A percentile compares a stretch with the other conserved stretches of the same genome.
Evolutionary conservation across 2,888 invertebrate genomes (phyloP).

Genomic region (Leuctra nigra): DNA sequence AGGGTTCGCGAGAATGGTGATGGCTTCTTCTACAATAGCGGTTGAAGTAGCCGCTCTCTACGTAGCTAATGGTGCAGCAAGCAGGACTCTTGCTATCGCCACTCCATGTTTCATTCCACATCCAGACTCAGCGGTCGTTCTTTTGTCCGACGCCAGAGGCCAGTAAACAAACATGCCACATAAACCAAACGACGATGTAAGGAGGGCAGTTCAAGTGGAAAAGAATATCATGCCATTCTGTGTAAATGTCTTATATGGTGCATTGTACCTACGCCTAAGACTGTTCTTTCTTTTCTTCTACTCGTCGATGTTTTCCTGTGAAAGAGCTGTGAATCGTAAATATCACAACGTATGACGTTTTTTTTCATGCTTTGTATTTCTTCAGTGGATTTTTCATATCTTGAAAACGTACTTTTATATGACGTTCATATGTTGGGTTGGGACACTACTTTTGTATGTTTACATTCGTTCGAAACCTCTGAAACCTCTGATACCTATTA

Average conservation of each 20-base stretch:
- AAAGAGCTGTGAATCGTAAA: no score
- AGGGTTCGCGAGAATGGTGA: not conserved
- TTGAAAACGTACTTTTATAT: no score
- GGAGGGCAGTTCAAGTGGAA: not conserved
- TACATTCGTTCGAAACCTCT: no score
- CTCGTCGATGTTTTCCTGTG: no score
- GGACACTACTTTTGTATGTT: no score
- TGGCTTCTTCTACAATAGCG: constrained; percentile 17
- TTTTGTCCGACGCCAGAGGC: not conserved
- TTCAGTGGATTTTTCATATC: no score
- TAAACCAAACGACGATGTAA: constrained; percentile 14
- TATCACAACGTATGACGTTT: no score
- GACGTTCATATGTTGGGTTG: no score
- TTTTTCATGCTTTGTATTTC: no score
- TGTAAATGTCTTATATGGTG: not conserved
- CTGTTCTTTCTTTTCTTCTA: no score
- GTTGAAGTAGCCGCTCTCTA: constrained; percentile 7
- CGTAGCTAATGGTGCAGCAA: constrained; percentile 20
- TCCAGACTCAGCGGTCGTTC: not conserved
- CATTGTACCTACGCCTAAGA: no score
- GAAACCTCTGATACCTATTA: no score
- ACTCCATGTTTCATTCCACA: constrained; percentile 7
- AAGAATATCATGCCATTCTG: constrained; percentile 15
- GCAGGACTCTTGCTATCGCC: constrained; percentile 1
- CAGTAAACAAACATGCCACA: constrained; percentile 24